Conservation (phyloP, 92 coral and sea anemone genomes). For the Scolanthus callimorphus region DNA sequence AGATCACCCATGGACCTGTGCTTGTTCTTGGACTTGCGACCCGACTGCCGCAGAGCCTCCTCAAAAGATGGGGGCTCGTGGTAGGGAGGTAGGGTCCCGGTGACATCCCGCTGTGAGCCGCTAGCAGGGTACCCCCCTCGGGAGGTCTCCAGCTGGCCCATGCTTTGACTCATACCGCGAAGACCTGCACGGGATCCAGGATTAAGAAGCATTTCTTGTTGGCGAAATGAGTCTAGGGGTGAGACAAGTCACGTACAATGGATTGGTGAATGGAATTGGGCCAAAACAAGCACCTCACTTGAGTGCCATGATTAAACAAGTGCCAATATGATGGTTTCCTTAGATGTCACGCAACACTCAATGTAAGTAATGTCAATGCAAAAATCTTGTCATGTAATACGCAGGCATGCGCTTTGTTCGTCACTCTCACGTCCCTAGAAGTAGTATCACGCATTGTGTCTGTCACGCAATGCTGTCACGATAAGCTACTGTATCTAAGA, state of each 20-base stretch:
- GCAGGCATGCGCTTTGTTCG: too few relatives aligned
- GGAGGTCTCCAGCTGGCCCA: conserved; percentile 57
- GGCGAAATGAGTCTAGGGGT: conserved; percentile 70
- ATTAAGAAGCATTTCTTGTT: conserved; percentile 66
- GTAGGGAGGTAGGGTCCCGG: conserved; percentile 72
- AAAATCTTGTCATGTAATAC: too few relatives aligned
- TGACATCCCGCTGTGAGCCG: conserved; percentile 76
- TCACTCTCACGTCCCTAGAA: too few relatives aligned
- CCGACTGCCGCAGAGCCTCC: conserved; percentile 88
- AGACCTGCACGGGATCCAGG: conserved; percentile 81
- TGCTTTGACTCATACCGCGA: conserved; percentile 70
- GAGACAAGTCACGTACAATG: conserved; percentile 18
- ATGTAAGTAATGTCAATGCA: too few relatives aligned
- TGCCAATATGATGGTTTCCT: too few relatives aligned
- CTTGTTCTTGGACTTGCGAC: conserved; percentile 57
- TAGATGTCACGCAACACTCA: too few relatives aligned
- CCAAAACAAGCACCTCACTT: background rate
- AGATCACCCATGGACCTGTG: conserved; percentile 75
- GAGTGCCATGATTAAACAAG: too few relatives aligned
- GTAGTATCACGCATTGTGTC: too few relatives aligned
- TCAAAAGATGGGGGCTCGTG: conserved; percentile 88
- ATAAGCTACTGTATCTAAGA: too few relatives aligned
- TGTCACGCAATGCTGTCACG: too few relatives aligned
- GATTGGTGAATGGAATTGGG: conserved; percentile 24
- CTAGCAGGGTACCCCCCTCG: conserved; percentile 58